Evolutionary conservation across 1,140 invertebrate species (phyloP).

Genomic region (Luehdorfia chinensis): DNA sequence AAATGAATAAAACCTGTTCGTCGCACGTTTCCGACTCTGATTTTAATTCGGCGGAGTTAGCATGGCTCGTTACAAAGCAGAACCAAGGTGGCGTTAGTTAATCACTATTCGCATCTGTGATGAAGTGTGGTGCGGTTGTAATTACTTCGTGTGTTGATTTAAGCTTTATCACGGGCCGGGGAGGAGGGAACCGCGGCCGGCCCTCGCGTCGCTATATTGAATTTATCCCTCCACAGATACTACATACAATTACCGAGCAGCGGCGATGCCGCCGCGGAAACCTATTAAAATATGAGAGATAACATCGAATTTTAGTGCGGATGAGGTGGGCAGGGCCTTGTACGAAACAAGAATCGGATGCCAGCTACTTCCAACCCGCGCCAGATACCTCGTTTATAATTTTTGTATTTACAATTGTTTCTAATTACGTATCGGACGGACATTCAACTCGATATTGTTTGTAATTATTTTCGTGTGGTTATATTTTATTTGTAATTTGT

Average conservation of each 20-base stretch:
- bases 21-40: too few species aligned
- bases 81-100: constrained; percentile 51
- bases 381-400: constrained; percentile 50
- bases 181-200: constrained; percentile 34
- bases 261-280: constrained; percentile 62
- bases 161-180: constrained; percentile 58
- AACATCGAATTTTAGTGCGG: constrained; percentile 67
- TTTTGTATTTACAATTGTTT: constrained; percentile 68
- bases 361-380: constrained; percentile 40
- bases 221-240: constrained; percentile 62
- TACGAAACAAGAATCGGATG: too few species aligned
- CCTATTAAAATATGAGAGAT: constrained; percentile 72
- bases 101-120: constrained; percentile 67
- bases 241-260: too few species aligned
- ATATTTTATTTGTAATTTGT: constrained; percentile 70
- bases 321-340: constrained; percentile 56
- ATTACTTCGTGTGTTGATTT: constrained; percentile 72
- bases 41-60: too few species aligned
- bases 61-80: too few species aligned
- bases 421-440: constrained; percentile 67
- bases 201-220: too few species aligned
- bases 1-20: too few species aligned
- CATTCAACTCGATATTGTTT: constrained; percentile 66
- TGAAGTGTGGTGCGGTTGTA: constrained; percentile 63
- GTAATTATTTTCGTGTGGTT: constrained; percentile 61